Evolutionary conservation across 2,888 invertebrate species (phyloP), one percentile per base, ranked within the genome.

Genomic region (Drosophila dives): DNA sequence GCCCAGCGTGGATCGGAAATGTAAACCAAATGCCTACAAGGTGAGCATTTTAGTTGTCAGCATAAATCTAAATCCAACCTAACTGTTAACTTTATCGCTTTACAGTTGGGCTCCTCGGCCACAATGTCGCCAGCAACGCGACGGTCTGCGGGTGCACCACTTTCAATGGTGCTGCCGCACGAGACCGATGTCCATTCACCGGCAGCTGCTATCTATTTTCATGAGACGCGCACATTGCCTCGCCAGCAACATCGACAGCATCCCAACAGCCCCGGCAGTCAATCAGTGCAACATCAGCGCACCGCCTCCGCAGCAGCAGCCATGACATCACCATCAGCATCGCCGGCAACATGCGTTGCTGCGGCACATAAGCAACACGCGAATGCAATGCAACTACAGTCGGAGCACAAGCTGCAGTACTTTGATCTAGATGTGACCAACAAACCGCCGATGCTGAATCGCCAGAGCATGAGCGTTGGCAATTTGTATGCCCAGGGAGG

Each of bases 351-450:
- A 11, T 10, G 23, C n/a, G 36, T 75, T 1, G 68, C 64, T 15
- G 69, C 69, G 23, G 70, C 73, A 26, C 23, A 54, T 1, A 69
- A 77, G 10, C 76, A 77, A 23, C 59, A 49, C 36, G 77, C 64
- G 29, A 76, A 77, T 33, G 55, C 63, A 5, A 38, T 58, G 17
- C 77, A 72, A 38, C 64, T 49, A 63, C 91, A 83, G 89, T 69
- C 91, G 17, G 92, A 92, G 64, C 92, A 92, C 53, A 92, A 93
- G 75, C 92, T 97, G 81, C 97, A 98, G 90, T 98, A 98, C 93
- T 94, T 98, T 75, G 98, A 98, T 93, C 94, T 98, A 76, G 98
- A 97, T 93, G 94, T 93, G 26, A 84, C 92, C 32, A 93, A 96
- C 80, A 94, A 94, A 1, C 94, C 94, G 0, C 75, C 85, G 34